Percentiles rank a stretch among this genome's conserved stretches.
These are phyloP conservation scores for Drosophila kepulauana DNA, from an alignment of 1,140 invertebrate genomes.

Conservation along the genomic window DNA sequence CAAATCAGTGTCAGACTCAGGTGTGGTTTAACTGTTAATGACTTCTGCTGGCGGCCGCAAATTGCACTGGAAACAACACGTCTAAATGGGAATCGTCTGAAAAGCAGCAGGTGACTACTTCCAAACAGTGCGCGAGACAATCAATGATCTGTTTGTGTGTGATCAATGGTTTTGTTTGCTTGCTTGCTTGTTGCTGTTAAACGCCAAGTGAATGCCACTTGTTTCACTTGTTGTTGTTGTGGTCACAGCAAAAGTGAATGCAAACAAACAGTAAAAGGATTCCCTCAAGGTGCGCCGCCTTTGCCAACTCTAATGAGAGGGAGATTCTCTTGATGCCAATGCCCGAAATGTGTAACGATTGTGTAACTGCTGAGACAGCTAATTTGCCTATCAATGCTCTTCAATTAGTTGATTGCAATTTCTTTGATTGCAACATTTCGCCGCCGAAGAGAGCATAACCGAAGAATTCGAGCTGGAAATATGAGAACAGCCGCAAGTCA, in stretches of 20 bases:
- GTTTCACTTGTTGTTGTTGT: background rate
- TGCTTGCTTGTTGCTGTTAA: conserved; percentile 43
- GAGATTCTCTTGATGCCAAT: background rate
- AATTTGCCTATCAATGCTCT: conserved; percentile 71
- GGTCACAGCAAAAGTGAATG: conserved; percentile 31
- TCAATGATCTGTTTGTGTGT: conserved; percentile 45
- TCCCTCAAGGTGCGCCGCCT: conserved; percentile 41
- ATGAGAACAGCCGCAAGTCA: conserved; percentile 66
- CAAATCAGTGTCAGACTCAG: conserved; percentile 58
- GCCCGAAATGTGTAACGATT: conserved; percentile 10
- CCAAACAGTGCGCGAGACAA: conserved; percentile 18
- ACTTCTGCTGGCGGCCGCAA: conserved; percentile 70
- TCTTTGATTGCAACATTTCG: conserved; percentile 49
- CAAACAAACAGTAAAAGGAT: conserved; percentile 35
- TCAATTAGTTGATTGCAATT: conserved; percentile 54
- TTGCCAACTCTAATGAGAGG: conserved; percentile 1
- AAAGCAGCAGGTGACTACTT: conserved; percentile 26
- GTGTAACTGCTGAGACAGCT: conserved; percentile 55
- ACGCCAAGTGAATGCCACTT: conserved; percentile 41
- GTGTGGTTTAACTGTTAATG: conserved; percentile 71
- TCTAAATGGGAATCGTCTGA: conserved; percentile 59
- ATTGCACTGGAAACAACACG: conserved; percentile 54
- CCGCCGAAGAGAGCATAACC: background rate
- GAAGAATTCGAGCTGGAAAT: conserved; percentile 45
- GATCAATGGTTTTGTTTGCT: conserved; percentile 27